These are phyloP conservation scores for Paracentrotus lividus DNA, from an alignment of 53 echinoderm and acorn worm genomes.

Conservation along the genomic window DNA sequence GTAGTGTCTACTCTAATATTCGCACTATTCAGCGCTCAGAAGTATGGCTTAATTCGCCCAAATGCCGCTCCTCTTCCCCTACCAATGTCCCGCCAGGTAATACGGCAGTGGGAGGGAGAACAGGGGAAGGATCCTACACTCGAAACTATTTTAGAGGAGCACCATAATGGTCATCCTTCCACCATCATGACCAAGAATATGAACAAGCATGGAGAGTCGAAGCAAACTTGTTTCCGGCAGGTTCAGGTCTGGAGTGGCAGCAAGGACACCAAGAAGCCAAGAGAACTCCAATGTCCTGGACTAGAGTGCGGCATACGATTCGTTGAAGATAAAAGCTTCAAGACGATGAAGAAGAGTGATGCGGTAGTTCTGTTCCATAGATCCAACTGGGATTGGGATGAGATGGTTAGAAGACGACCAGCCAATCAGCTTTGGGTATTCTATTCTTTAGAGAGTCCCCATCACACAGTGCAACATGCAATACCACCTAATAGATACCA, in stretches of 20 bases:
- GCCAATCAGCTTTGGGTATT: neutral
- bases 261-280: neutral
- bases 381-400: neutral
- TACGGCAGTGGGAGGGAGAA: neutral
- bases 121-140: neutral
- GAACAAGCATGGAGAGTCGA: too few relatives aligned
- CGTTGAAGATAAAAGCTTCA: neutral
- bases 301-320: neutral
- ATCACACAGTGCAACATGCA: neutral
- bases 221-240: neutral
- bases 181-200: neutral
- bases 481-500: neutral
- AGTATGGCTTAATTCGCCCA: neutral
- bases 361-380: conserved; percentile 1
- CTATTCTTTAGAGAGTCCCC: neutral
- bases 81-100: neutral
- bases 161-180: neutral
- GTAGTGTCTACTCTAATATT: neutral
- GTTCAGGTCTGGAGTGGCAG: neutral
- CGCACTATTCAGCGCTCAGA: neutral
- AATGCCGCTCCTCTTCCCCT: neutral
- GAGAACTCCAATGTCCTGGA: neutral
- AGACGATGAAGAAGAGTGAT: neutral
- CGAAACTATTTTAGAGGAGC: neutral
- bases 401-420: neutral